A percentile compares a stretch with the other conserved stretches of the same genome.
Evolutionary conservation across 2,888 invertebrate species (phyloP).

Genomic region (Cylloceria caligata): DNA sequence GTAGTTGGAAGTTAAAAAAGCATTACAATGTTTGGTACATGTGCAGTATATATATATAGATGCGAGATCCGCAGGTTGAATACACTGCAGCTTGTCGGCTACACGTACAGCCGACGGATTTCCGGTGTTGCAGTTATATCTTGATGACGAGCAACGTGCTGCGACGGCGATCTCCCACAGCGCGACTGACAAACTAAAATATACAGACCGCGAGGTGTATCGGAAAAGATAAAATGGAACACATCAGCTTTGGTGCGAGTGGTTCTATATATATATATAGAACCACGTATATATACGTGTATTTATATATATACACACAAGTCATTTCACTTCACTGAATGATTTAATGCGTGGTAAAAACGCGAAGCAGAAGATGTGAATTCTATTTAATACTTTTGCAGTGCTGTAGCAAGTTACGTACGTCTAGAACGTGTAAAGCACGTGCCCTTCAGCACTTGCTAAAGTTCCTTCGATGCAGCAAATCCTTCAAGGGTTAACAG

Average conservation of each 20-base stretch:
- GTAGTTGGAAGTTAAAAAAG: too few species aligned
- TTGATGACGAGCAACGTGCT: slow-evolving; percentile 14
- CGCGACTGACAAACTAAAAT: slow-evolving; percentile 20
- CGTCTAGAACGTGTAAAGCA: background rate
- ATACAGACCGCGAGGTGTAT: slow-evolving; percentile 6
- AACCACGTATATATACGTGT: too few species aligned
- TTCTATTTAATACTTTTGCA: background rate
- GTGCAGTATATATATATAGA: background rate
- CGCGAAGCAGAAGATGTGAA: too few species aligned
- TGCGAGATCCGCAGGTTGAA: background rate
- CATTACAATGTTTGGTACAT: background rate
- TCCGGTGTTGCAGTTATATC: slow-evolving; percentile 46
- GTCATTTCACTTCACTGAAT: too few species aligned
- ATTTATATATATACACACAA: too few species aligned
- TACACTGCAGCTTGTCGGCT: slow-evolving; percentile 16
- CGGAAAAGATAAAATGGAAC: slow-evolving; percentile 1
- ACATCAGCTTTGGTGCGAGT: slow-evolving; percentile 27
- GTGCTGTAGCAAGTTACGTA: background rate
- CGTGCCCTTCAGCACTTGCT: background rate
- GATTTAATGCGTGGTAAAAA: too few species aligned
- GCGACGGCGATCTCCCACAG: slow-evolving; percentile 16
- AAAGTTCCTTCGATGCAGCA: background rate
- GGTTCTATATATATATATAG: too few species aligned
- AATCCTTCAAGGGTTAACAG: background rate
- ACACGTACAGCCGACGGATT: slow-evolving; percentile 38